Conservation (phyloP, 2,113 vertebrate genomes). For the Thymallus thymallus region DNA sequence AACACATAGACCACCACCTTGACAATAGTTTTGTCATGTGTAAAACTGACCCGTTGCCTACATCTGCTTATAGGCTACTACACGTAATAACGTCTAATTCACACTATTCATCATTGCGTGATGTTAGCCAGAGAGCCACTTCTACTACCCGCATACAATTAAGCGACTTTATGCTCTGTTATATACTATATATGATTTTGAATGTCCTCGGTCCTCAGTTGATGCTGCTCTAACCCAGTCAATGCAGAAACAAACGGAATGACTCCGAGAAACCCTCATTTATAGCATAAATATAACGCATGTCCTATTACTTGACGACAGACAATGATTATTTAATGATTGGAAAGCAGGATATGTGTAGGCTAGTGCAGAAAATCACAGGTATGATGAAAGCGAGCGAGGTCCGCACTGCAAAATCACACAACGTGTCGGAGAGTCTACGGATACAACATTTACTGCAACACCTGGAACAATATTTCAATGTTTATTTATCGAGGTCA, state of each 20-base stretch:
- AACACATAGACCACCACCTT: slow-evolving; percentile 20
- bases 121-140: slow-evolving; percentile 14
- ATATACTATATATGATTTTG: slow-evolving; percentile 25
- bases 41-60: background rate
- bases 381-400: slow-evolving; percentile 21
- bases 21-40: slow-evolving; percentile 26
- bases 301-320: background rate
- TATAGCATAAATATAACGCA: slow-evolving; percentile 9
- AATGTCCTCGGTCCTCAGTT: background rate
- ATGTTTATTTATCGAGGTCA: background rate
- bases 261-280: slow-evolving; percentile 14
- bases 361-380: slow-evolving; percentile 40
- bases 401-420: slow-evolving; percentile 26
- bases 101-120: background rate
- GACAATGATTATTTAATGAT: slow-evolving; percentile 14
- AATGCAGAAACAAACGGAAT: background rate
- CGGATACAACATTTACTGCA: background rate
- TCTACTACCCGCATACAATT: slow-evolving; percentile 61
- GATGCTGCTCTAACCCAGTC: slow-evolving; percentile 7
- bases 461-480: background rate
- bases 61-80: background rate
- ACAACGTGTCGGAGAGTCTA: background rate
- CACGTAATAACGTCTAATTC: background rate
- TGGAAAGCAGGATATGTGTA: slow-evolving; percentile 28
- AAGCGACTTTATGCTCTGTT: slow-evolving; percentile 58